Base-by-base conservation (phyloP, 2,797 vertebrate genomes). In the Antennarius maculatus region DNA sequence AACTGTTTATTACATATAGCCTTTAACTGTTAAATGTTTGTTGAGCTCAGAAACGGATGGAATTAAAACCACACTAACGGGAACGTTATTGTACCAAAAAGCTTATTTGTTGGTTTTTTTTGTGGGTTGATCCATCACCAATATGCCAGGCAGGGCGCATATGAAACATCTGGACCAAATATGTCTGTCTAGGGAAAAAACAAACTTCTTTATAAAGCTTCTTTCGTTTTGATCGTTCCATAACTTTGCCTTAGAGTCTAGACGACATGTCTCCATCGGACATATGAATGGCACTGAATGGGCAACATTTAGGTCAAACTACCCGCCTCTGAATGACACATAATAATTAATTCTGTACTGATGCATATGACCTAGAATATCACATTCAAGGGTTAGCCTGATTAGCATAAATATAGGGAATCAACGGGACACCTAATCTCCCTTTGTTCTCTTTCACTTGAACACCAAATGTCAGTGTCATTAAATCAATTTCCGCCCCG, bases 291-390 rank as follows among this genome's bases (percentile, higher is more conserved):
- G 39, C 55, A 16, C 2, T 69, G 61, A 62, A 60, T 43, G 8
- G 37, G 17, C 34, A 60, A 7, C 6, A 71, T 81, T 66, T 42
- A 56, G 82, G 70, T 81, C 80, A 73, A 31, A 51, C 42, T 46
- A 23, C n/a, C 47, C 23, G 17, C n/a, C 47, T 17, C 54, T 4
- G 13, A 55, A 39, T 58, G 53, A 34, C 55, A n/a, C 59, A 42
- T 54, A 55, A 55, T 81, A 62, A 72, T 79, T 76, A 64, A 61
- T 68, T 80, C 18, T 62, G 17, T 62, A 10, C 37, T 53, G 48
- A 66, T 79, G 57, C 43, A 50, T 67, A 45, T 77, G 74, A 86
- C 79, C 81, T 71, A 73, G 61, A 74, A 66, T 53, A 59, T 66
- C 60, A 55, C 69, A 67, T 75, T 75, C 46, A 66, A 59, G 56